These are phyloP conservation scores for Grantiella picta DNA, from an alignment of 2,113 vertebrate species.

Conservation along the genomic window DNA sequence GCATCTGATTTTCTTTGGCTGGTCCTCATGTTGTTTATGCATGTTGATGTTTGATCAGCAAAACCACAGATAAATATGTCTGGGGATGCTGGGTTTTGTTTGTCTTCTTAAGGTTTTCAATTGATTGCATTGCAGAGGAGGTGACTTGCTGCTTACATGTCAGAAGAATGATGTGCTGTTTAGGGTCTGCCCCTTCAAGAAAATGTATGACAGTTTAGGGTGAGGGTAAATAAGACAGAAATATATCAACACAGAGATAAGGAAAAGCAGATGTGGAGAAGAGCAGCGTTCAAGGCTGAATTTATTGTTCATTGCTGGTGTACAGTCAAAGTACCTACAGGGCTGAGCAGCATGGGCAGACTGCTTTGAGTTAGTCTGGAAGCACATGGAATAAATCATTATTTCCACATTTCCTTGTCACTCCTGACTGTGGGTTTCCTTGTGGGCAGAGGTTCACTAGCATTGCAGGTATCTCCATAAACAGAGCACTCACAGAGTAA, in stretches of 20 bases:
- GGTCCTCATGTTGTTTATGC: not conserved
- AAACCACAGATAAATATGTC: not conserved
- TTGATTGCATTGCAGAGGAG: not conserved
- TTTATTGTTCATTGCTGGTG: not conserved
- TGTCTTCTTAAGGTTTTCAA: not conserved
- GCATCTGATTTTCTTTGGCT: not conserved
- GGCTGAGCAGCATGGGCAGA: not conserved
- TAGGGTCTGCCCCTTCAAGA: not conserved
- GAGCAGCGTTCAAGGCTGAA: not conserved
- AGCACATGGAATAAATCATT: not conserved
- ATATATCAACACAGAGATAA: constrained; percentile 2
- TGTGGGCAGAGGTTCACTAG: accelerated
- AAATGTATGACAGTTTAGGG: not conserved
- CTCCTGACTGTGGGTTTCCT: not conserved
- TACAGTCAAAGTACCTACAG: not conserved
- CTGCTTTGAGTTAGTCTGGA: not conserved
- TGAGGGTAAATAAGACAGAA: not conserved
- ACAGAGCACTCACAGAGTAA: accelerated
- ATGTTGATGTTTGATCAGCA: not conserved
- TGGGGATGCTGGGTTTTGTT: not conserved
- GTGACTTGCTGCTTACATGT: not conserved
- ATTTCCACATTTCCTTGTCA: not conserved
- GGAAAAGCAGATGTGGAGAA: not conserved
- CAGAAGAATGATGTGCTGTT: not conserved
- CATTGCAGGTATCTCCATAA: not conserved